These are phyloP conservation scores for Gymnodraco acuticeps DNA, from an alignment of 2,797 vertebrate species.

Conservation along the genomic window DNA sequence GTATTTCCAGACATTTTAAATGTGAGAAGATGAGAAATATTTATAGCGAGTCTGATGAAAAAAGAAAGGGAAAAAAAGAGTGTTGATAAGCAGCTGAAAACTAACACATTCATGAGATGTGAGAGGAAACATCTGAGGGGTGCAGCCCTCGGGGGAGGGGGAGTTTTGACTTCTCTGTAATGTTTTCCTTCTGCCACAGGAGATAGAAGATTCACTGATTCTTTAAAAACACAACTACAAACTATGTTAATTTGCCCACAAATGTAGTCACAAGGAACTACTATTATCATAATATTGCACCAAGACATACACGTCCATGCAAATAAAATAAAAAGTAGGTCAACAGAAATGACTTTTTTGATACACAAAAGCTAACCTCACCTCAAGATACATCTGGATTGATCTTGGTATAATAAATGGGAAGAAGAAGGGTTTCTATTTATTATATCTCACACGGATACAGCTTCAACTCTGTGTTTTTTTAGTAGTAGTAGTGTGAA, in stretches of 20 bases:
- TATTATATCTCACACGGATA: neutral
- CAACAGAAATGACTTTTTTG: neutral
- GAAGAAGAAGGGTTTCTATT: neutral
- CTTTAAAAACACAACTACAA: conserved; percentile 22
- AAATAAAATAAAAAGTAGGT: too few species aligned
- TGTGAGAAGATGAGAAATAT: neutral
- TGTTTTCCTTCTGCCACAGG: conserved; percentile 35
- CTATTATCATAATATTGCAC: neutral
- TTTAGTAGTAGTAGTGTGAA: neutral
- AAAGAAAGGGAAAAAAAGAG: conserved; percentile 13
- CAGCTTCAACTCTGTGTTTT: fast-evolving
- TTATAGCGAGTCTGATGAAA: conserved; percentile 2
- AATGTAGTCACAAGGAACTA: neutral
- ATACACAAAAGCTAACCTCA: neutral
- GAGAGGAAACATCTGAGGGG: conserved; percentile 34
- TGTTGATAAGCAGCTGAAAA: conserved; percentile 35
- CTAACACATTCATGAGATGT: conserved; percentile 21
- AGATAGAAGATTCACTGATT: conserved; percentile 6
- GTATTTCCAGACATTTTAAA: too few species aligned
- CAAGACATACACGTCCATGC: neutral
- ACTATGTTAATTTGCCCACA: neutral
- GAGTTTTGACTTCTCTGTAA: conserved; percentile 30
- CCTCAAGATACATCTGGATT: neutral
- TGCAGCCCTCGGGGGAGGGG: conserved; percentile 42
- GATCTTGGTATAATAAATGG: neutral